These are phyloP conservation scores for Coluber constrictor DNA, from an alignment of 2,797 vertebrate genomes.

Conservation along the genomic window DNA sequence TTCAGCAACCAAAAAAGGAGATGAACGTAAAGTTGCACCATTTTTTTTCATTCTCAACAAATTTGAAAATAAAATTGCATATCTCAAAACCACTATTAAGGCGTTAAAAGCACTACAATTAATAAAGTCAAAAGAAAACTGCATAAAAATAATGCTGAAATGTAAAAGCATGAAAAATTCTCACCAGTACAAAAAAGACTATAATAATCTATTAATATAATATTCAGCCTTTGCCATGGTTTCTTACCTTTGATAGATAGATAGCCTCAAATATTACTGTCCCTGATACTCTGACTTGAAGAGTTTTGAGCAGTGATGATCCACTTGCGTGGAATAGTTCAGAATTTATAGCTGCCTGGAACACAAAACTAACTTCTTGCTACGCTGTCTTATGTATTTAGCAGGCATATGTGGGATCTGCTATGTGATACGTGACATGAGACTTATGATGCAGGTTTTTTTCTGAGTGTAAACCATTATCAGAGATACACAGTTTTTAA, in stretches of 20 bases:
- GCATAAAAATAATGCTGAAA: neutral
- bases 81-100: neutral
- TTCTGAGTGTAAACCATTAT: neutral
- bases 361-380: neutral
- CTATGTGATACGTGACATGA: neutral
- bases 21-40: constrained; percentile 59
- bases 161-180: neutral
- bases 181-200: neutral
- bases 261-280: neutral
- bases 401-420: neutral
- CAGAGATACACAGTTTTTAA: neutral
- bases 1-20: constrained; percentile 45
- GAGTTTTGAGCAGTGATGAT: neutral
- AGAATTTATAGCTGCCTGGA: neutral
- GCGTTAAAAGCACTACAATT: neutral
- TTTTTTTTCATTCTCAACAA: neutral
- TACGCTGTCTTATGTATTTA: neutral
- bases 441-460: neutral
- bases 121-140: neutral
- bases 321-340: neutral
- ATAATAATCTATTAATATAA: neutral
- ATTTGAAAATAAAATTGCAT: neutral
- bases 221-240: neutral
- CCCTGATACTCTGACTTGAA: neutral
- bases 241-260: neutral